Evolutionary conservation across 2,797 vertebrate genomes (phyloP).

Genomic region (Rhabdomys pumilio): DNA sequence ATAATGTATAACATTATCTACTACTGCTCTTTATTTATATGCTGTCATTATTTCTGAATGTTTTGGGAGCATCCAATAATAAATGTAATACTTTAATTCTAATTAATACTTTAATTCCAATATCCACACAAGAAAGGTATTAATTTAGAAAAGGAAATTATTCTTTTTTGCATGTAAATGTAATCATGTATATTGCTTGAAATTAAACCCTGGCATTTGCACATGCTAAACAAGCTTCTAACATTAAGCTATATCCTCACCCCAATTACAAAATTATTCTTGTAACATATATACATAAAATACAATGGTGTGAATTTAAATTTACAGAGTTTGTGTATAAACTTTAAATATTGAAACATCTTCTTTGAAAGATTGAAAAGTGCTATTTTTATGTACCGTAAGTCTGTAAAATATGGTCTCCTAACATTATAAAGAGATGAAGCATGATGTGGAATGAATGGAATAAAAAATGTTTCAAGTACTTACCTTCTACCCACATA

Average conservation of each 20-base stretch:
- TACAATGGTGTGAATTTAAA: conserved; percentile 7
- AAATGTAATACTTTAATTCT: conserved; percentile 4
- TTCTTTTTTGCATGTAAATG: neutral
- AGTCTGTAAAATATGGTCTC: neutral
- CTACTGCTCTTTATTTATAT: conserved; percentile 22
- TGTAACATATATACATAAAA: conserved; percentile 56
- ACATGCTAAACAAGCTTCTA: neutral
- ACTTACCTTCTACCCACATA: conserved; percentile 75
- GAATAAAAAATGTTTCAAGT: conserved; percentile 34
- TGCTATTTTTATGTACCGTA: conserved; percentile 25
- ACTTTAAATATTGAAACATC: conserved; percentile 21
- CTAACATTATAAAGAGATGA: conserved; percentile 29
- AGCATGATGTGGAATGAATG: conserved; percentile 22
- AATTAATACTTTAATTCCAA: conserved; percentile 23
- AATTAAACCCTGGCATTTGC: neutral
- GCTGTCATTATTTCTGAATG: conserved; percentile 57
- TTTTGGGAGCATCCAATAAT: conserved; percentile 27
- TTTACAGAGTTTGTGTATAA: conserved; percentile 2
- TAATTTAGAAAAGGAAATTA: conserved; percentile 25
- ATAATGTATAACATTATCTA: neutral
- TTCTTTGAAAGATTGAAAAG: conserved; percentile 29
- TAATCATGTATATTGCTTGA: neutral
- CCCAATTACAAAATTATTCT: conserved; percentile 32
- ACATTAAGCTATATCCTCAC: neutral
- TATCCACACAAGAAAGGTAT: conserved; percentile 34